phyloP scores from a whole-genome alignment of 1,140 invertebrate genomes.

The Diorhabda carinulata region DNA sequence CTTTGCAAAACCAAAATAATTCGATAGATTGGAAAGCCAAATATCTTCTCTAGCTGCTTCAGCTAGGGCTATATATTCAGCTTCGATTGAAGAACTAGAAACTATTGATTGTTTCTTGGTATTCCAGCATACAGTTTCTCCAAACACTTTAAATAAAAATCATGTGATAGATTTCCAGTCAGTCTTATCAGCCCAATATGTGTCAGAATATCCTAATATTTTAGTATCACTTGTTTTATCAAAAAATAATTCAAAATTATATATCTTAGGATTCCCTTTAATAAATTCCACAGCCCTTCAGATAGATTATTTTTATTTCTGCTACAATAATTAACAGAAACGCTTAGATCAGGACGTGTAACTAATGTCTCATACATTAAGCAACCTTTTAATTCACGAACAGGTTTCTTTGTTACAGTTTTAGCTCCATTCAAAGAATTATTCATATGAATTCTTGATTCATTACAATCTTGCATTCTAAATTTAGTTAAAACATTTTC shows the following conservation, averaged over 20 bases:
- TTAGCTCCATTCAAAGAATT: neutral
- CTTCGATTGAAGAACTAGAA: constrained; percentile 21
- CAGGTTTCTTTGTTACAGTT: neutral
- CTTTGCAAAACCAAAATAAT: constrained; percentile 14
- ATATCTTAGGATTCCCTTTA: neutral
- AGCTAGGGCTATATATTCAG: constrained; percentile 30
- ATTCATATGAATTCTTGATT: neutral
- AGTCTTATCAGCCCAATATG: constrained; percentile 16
- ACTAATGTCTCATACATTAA: too few species aligned
- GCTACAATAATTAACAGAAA: constrained; percentile 4
- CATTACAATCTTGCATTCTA: neutral
- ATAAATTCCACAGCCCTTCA: neutral
- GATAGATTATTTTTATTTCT: constrained; percentile 6
- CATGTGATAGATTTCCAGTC: constrained; percentile 36
- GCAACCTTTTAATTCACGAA: too few species aligned
- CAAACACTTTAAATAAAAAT: constrained; percentile 38
- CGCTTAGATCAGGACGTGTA: constrained; percentile 1
- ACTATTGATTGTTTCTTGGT: constrained; percentile 27
- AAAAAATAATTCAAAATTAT: too few species aligned
- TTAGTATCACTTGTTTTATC: too few species aligned
- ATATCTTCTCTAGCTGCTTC: constrained; percentile 51
- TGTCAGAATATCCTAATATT: too few species aligned
- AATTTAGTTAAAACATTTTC: neutral
- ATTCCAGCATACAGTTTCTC: constrained; percentile 27
- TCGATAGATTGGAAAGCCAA: constrained; percentile 11